phyloP scores from a whole-genome alignment of 2,888 invertebrate genomes.

The Parapristionchus giblindavisi region DNA sequence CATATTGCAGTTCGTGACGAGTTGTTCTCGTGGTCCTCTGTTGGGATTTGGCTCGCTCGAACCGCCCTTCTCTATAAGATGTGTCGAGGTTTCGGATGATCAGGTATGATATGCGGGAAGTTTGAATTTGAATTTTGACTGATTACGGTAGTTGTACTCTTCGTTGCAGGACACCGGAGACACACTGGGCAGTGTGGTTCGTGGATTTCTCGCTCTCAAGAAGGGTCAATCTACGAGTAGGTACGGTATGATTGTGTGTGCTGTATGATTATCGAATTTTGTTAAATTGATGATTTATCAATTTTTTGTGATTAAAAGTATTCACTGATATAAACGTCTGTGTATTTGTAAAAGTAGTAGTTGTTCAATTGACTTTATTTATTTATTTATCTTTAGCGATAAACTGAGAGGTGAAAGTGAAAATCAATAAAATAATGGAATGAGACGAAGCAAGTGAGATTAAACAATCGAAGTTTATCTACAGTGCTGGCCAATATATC shows the following conservation, averaged over 20 bases:
- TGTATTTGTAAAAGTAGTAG: too few relatives aligned
- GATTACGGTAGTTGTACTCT: conserved; percentile 11
- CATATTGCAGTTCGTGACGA: conserved; percentile 87
- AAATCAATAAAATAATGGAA: too few relatives aligned
- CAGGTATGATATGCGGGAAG: conserved; percentile 69
- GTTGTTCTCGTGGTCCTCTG: conserved; percentile 93
- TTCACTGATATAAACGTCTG: too few relatives aligned
- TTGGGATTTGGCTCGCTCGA: conserved; percentile 94
- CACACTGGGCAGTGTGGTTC: conserved; percentile 87
- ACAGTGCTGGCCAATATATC: too few relatives aligned
- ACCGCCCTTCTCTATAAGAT: conserved; percentile 95
- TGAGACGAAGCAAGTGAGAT: too few relatives aligned
- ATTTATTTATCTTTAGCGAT: too few relatives aligned
- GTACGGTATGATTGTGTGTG: neutral
- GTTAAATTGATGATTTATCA: neutral
- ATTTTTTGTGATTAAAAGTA: too few relatives aligned
- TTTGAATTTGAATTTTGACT: too few relatives aligned
- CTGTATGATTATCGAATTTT: neutral
- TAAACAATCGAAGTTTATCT: too few relatives aligned
- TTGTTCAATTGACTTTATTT: too few relatives aligned
- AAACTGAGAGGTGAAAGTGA: too few relatives aligned
- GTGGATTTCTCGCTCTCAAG: conserved; percentile 96
- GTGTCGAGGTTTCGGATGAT: conserved; percentile 98
- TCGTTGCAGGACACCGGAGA: conserved; percentile 74
- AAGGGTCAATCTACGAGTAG: conserved; percentile 84